A percentile compares a stretch with the other conserved stretches of the same genome.
Conservation (phyloP, 2,888 invertebrate genomes). For the Boloria selene region DNA sequence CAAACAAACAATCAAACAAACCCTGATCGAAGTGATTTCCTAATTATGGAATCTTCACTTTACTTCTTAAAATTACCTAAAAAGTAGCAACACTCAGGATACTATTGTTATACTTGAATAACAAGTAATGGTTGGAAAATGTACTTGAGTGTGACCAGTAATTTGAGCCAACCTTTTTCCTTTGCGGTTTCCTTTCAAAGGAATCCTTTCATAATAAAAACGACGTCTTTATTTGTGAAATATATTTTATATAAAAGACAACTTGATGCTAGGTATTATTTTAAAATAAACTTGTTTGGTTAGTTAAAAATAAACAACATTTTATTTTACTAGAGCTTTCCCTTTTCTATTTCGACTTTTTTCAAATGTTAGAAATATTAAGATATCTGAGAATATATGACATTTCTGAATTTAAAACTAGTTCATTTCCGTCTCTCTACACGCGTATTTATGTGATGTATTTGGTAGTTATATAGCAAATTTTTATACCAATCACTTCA, state of each 20-base stretch:
- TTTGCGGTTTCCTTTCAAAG: slow-evolving; percentile 11
- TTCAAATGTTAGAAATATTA: too few species aligned
- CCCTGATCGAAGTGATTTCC: too few species aligned
- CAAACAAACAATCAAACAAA: too few species aligned
- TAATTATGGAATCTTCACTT: too few species aligned
- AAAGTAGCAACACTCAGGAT: not conserved
- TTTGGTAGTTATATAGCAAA: too few species aligned
- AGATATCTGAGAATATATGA: too few species aligned
- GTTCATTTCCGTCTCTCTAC: too few species aligned
- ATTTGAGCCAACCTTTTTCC: slow-evolving; percentile 24
- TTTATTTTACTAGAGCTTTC: slow-evolving; percentile 1
- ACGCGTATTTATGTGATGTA: too few species aligned
- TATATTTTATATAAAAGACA: slow-evolving; percentile 16
- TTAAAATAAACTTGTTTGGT: not conserved
- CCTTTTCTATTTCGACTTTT: too few species aligned
- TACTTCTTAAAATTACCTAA: too few species aligned
- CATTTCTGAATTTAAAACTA: too few species aligned
- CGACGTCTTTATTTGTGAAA: slow-evolving; percentile 15
- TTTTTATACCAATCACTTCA: too few species aligned
- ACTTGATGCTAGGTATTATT: not conserved
- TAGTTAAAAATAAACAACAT: not conserved
- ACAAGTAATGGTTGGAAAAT: slow-evolving; percentile 24
- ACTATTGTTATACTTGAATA: slow-evolving; percentile 13
- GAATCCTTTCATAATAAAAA: slow-evolving; percentile 19
- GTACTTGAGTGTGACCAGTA: slow-evolving; percentile 22